A percentile compares a stretch with the other conserved stretches of the same genome.
Conservation (phyloP, 2,797 vertebrate genomes). For the Oreortyx pictus region DNA sequence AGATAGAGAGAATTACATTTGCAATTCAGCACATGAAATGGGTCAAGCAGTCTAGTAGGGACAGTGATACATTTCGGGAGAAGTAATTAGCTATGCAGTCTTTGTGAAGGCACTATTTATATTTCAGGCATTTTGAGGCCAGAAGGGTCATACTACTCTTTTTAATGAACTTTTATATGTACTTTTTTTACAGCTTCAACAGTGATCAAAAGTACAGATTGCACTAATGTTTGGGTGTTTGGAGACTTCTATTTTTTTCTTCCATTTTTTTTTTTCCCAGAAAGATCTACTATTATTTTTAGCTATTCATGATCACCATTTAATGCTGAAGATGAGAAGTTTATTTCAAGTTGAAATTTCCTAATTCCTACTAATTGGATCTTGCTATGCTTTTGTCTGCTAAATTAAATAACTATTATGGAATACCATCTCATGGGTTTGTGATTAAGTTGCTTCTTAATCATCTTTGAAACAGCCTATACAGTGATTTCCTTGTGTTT, state of each 20-base stretch:
- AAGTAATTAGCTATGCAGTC: not conserved
- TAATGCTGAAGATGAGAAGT: not conserved
- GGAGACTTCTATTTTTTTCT: not conserved
- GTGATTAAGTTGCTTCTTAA: not conserved
- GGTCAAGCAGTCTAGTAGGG: not conserved
- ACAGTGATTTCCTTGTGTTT: not conserved
- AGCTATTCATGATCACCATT: not conserved
- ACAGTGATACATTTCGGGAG: not conserved
- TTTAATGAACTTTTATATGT: not conserved
- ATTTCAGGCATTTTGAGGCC: not conserved
- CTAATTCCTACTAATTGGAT: not conserved
- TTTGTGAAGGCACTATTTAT: not conserved
- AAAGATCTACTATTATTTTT: not conserved
- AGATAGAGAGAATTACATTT: not conserved
- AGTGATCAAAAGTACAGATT: not conserved
- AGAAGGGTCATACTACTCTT: not conserved
- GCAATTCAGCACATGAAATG: not conserved
- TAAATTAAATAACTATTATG: not conserved
- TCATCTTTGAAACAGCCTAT: not conserved
- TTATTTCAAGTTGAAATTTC: not conserved
- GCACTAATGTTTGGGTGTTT: not conserved
- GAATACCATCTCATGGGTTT: not conserved
- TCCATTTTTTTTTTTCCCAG: not conserved
- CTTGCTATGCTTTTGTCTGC: not conserved
- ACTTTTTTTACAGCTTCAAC: not conserved